Percentiles rank a stretch among this genome's conserved stretches.
These are phyloP conservation scores for Conchocele bisecta DNA, from an alignment of 2,888 invertebrate species.

Conservation along the genomic window DNA sequence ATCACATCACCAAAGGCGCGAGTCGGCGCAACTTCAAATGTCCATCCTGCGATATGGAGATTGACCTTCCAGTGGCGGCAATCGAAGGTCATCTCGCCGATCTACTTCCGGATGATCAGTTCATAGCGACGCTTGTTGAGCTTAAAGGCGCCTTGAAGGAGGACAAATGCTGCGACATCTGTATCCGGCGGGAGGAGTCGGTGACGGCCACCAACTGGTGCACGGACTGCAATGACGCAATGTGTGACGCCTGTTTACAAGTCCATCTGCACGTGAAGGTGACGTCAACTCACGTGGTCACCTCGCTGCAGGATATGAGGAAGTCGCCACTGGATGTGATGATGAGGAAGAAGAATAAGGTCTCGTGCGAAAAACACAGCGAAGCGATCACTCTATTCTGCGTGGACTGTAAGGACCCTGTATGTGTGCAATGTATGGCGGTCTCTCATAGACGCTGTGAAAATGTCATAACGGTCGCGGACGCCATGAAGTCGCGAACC, in stretches of 20 bases:
- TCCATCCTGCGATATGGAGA: constrained; percentile 66
- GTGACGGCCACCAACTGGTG: constrained; percentile 68
- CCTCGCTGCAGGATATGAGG: constrained; percentile 65
- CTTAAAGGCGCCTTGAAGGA: constrained; percentile 62
- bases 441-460: constrained; percentile 69
- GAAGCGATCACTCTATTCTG: constrained; percentile 70
- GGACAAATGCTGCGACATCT: constrained; percentile 70
- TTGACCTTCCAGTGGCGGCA: constrained; percentile 56
- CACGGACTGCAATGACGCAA: constrained; percentile 71
- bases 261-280: constrained; percentile 69
- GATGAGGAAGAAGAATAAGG: constrained; percentile 66
- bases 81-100: constrained; percentile 57
- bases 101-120: constrained; percentile 63
- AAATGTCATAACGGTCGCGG: constrained; percentile 67
- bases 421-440: constrained; percentile 72
- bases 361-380: constrained; percentile 65
- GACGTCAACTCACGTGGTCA: constrained; percentile 65
- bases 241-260: constrained; percentile 68
- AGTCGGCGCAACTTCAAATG: constrained; percentile 55
- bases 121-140: constrained; percentile 66
- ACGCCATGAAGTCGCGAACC: constrained; percentile 66
- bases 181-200: constrained; percentile 58
- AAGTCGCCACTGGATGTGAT: constrained; percentile 64
- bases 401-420: constrained; percentile 67
- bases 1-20: constrained; percentile 51